Evolutionary conservation across 1,140 invertebrate species (phyloP), one percentile per base, ranked within the genome.

Genomic region (Neodiprion fabricii): DNA sequence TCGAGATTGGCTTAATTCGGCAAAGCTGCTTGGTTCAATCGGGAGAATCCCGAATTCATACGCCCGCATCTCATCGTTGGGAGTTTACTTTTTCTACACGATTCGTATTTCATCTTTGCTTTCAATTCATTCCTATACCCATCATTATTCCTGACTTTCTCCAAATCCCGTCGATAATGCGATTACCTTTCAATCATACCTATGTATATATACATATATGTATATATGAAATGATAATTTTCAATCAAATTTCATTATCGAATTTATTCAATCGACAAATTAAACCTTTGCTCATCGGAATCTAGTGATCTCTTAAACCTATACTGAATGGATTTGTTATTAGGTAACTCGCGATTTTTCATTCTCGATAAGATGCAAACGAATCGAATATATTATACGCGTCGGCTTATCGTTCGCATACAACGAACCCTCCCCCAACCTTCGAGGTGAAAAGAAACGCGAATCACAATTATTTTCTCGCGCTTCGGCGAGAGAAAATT

Each of bases 1-100:
- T 61, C 21, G 14, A 50, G 70, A 71, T 71, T 71, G 47, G 70
- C 14, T 49, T 71, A 71, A 71, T 71, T 71, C 70, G 48, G 70
- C 28, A 40, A 40, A 40, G 28, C 28, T 40, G 28, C 47, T 71
- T 5, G 70, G 48, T 71, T 71, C 70, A 71, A 71, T 71, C 70
- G 70, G 14, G 23, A 50, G 70, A 71, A 71, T 48, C 70, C 70
- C 3, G 28, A 61, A 61, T 61, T 61, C n/a, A 17, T 40, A 40
- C 53, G 53, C 11, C 7, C 9, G 53, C 11, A 14, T 61, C n/a
- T 61, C 53, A 5, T 61, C 11, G 11, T 61, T 17, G 53, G n/a
- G n/a, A 61, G 53, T 61, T 61, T 9, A 61, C 28, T 61, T 14
- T 61, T 17, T 9, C 53, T 17, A 9, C 11, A 40, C 53, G 53